Base-by-base conservation (phyloP, 2,113 vertebrate genomes). In the Microtus ochrogaster region DNA sequence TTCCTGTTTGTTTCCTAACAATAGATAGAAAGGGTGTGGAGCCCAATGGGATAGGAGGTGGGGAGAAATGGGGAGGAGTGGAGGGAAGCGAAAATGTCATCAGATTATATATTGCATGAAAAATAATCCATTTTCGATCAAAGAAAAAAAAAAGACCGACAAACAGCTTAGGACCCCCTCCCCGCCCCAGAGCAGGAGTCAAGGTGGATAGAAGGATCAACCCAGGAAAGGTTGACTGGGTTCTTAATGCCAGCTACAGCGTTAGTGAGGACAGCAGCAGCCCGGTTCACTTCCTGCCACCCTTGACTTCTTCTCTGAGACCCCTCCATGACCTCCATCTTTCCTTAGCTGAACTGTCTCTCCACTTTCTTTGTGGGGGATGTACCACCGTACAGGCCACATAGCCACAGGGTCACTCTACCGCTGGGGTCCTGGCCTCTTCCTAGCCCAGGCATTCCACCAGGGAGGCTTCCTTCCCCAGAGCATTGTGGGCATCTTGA, bases 361-460 rank as follows among this genome's bases (percentile, higher is more conserved):
- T 36, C 63, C n/a, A 21, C 63, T n/a, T 73, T 39, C 49, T 63
- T 92, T n/a, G 0, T 24, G 55, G 49, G 24, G 33, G 16, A 28
- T 0, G 10, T 0, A 7, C 26, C 41, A 24, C 4, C 52, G 16
- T 13, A 7, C 0, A 21, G 9, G 2, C 1, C 11, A 4, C 16
- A 12, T n/a, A 39, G 2, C 63, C 65, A 24, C 4, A 10, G 68
- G 14, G n/a, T 9, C 36, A 39, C 81, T 65, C n/a, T 4, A 7
- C 33, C 65, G 33, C 49, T 58, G 41, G 52, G 28, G 44, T 47
- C 10, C 55, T 7, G 3, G 16, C 2, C 41, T 12, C 9, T 73
- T 81, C 26, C 1, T 65, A 47, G 2, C 30, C 66, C 72, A 44
- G 21, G 9, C 33, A n/a, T 55, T 47, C 68, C 44, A 8, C 7